These are phyloP conservation scores for Agonum fuliginosum DNA, from an alignment of 2,888 invertebrate species.

Conservation along the genomic window DNA sequence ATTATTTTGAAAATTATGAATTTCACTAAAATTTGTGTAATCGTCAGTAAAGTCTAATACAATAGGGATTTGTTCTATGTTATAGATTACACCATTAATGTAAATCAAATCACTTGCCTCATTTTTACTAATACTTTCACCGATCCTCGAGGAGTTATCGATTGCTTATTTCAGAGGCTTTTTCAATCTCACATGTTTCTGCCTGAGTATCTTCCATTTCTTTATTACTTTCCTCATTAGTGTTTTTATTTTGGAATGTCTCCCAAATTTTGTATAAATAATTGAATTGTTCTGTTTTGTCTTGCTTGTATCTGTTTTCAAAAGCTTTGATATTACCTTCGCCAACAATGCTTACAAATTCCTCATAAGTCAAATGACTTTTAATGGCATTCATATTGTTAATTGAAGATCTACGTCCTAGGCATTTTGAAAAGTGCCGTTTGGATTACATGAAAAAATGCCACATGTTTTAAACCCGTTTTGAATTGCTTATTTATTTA, in stretches of 20 bases:
- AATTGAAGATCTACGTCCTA: slow-evolving; percentile 6
- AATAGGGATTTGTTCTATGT: slow-evolving; percentile 6
- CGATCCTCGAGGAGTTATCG: neutral
- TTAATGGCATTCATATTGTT: neutral
- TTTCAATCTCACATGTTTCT: neutral
- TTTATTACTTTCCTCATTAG: neutral
- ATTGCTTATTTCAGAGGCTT: neutral
- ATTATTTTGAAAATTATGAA: neutral
- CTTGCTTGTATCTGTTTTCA: slow-evolving; percentile 11
- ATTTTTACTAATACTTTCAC: neutral
- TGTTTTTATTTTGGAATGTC: neutral
- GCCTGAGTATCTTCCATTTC: neutral
- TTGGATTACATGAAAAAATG: slow-evolving; percentile 63
- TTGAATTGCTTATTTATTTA: slow-evolving; percentile 22
- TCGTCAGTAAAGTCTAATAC: neutral
- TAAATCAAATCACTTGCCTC: neutral
- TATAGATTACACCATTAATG: neutral
- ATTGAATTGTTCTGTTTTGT: neutral
- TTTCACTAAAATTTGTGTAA: neutral
- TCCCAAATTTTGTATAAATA: slow-evolving; percentile 8
- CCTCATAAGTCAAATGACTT: neutral
- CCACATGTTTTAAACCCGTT: slow-evolving; percentile 64
- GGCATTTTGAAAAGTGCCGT: slow-evolving; percentile 60
- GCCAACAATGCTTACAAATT: slow-evolving; percentile 13
- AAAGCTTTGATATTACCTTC: slow-evolving; percentile 2